Evolutionary conservation across 23 tunicate genomes (phyloP).

Genomic region (Ascidia mentula): DNA sequence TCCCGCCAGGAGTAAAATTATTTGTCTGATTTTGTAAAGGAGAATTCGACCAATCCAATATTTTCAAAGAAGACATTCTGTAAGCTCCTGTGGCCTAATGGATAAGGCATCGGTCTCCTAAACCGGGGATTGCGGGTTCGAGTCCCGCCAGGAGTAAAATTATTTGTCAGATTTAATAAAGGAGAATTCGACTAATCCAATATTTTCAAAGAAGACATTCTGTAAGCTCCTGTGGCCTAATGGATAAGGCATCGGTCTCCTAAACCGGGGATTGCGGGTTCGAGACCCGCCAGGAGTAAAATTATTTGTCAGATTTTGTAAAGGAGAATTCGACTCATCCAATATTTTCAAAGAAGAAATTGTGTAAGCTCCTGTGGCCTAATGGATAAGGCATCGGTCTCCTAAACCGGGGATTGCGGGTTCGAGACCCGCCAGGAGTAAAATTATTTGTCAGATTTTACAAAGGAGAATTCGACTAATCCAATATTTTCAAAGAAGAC

Average conservation of each 20-base stretch:
- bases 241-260: slow-evolving; percentile 3
- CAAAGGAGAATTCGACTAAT: background rate
- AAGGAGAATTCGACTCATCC: background rate
- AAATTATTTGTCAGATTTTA: background rate
- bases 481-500: background rate
- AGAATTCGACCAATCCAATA: background rate
- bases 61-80: background rate
- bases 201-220: background rate
- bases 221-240: background rate
- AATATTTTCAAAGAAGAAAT: too few relatives aligned
- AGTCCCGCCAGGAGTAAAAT: background rate
- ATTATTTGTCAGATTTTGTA: too few relatives aligned
- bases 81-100: background rate
- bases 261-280: slow-evolving; percentile 3
- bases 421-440: background rate
- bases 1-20: background rate
- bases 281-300: slow-evolving; percentile 1
- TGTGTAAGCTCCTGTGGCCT: background rate
- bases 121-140: background rate
- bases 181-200: background rate
- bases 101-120: slow-evolving; percentile 2
- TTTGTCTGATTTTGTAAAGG: background rate
- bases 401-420: slow-evolving; percentile 1
- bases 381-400: slow-evolving; percentile 1
- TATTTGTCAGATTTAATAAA: background rate